Evolutionary conservation across 2,113 vertebrate species (phyloP).

Genomic region (Sialia sialis): DNA sequence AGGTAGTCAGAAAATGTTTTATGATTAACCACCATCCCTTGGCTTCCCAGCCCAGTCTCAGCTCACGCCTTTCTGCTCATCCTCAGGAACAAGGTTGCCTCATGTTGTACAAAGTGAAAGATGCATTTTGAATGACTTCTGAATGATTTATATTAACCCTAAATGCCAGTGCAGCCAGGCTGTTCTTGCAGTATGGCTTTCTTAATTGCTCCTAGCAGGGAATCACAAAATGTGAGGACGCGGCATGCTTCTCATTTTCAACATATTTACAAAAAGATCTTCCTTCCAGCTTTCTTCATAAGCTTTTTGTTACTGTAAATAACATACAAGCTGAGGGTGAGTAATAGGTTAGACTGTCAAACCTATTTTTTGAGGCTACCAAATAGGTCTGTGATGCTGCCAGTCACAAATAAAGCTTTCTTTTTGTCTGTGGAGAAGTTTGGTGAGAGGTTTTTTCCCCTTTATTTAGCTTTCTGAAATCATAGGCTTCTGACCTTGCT

Average conservation of each 20-base stretch:
- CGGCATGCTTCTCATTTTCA: not conserved
- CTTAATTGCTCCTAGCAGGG: not conserved
- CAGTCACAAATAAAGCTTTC: not conserved
- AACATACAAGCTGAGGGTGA: not conserved
- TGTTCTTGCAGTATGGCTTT: not conserved
- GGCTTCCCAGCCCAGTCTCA: not conserved
- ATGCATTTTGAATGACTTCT: not conserved
- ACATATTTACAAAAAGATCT: not conserved
- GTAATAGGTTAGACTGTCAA: not conserved
- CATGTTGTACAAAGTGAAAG: not conserved
- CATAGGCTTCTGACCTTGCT: not conserved
- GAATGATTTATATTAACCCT: not conserved
- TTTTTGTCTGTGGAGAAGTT: not conserved
- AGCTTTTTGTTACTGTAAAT: not conserved
- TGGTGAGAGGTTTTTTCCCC: accelerated
- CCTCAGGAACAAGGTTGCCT: not conserved
- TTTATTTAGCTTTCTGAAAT: not conserved
- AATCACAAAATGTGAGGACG: not conserved
- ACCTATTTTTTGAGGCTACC: not conserved
- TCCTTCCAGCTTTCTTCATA: not conserved
- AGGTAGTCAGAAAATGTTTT: not conserved
- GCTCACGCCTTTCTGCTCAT: not conserved
- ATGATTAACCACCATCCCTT: not conserved
- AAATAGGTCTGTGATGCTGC: not conserved
- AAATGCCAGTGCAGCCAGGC: not conserved